Percentiles rank a stretch among this genome's conserved stretches.
phyloP scores from a whole-genome alignment of 2,797 vertebrate species.

The Squalus acanthias region DNA sequence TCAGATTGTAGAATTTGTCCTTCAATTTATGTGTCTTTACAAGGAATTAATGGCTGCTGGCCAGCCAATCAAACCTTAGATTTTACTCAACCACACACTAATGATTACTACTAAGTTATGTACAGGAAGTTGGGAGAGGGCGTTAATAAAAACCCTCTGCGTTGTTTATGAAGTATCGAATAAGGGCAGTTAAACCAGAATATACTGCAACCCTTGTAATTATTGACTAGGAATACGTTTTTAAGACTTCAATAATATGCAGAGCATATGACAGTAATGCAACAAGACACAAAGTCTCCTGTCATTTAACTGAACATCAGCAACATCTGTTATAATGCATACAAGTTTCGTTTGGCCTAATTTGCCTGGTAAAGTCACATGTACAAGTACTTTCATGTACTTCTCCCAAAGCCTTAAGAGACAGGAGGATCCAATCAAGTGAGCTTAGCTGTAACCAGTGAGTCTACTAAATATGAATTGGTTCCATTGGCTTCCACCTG shows the following conservation, averaged over 20 bases:
- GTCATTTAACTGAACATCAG: conserved; percentile 29
- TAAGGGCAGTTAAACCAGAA: background rate
- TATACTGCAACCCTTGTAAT: conserved; percentile 11
- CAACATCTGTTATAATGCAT: conserved; percentile 35
- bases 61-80: background rate
- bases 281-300: conserved; percentile 35
- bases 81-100: background rate
- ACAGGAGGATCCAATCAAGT: conserved; percentile 29
- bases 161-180: conserved; percentile 22
- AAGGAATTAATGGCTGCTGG: background rate
- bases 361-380: conserved; percentile 33
- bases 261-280: conserved; percentile 30
- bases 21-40: background rate
- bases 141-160: background rate
- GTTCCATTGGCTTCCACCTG: conserved; percentile 26
- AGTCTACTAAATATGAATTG: background rate
- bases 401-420: conserved; percentile 21
- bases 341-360: conserved; percentile 35
- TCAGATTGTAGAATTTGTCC: background rate
- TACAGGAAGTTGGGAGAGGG: conserved; percentile 9
- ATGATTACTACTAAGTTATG: background rate
- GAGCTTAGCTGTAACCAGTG: conserved; percentile 15
- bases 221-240: conserved; percentile 34
- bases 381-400: conserved; percentile 27
- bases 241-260: conserved; percentile 27